Percentiles rank a stretch among this genome's conserved stretches.
Conservation (phyloP, 2,888 invertebrate genomes). For the Scrobipalpa atriplicella region DNA sequence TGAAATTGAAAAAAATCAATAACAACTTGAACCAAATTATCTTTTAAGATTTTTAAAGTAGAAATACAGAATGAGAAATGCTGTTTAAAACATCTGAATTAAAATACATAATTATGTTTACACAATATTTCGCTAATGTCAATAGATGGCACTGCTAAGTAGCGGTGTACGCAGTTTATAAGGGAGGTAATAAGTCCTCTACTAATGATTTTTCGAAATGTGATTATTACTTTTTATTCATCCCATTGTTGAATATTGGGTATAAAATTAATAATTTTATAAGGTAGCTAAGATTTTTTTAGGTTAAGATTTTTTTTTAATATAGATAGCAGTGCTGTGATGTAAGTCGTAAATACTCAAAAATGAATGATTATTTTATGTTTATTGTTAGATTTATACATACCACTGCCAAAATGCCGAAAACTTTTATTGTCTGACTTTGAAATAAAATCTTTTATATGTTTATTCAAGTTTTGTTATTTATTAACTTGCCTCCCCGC, state of each 20-base stretch:
- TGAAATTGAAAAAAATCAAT: no score
- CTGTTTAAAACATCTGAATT: no score
- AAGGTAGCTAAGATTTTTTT: background rate
- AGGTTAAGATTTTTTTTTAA: background rate
- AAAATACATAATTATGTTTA: no score
- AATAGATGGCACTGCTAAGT: no score
- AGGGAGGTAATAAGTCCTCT: background rate
- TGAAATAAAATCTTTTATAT: background rate
- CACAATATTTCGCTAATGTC: no score
- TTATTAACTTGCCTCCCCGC: no score
- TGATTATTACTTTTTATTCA: background rate
- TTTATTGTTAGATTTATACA: background rate
- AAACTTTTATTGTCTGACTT: background rate
- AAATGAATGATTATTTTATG: background rate
- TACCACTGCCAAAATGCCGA: background rate
- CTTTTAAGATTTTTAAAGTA: no score
- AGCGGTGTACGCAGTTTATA: no score
- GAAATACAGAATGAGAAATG: no score
- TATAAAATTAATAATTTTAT: background rate
- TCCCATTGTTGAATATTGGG: slow-evolving; percentile 11
- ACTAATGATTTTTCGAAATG: background rate
- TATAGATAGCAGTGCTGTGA: slow-evolving; percentile 10
- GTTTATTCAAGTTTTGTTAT: background rate
- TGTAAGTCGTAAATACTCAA: background rate
- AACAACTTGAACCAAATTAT: no score